Conservation (phyloP, 2,113 vertebrate genomes). For the Cricetomys ansorgei region DNA sequence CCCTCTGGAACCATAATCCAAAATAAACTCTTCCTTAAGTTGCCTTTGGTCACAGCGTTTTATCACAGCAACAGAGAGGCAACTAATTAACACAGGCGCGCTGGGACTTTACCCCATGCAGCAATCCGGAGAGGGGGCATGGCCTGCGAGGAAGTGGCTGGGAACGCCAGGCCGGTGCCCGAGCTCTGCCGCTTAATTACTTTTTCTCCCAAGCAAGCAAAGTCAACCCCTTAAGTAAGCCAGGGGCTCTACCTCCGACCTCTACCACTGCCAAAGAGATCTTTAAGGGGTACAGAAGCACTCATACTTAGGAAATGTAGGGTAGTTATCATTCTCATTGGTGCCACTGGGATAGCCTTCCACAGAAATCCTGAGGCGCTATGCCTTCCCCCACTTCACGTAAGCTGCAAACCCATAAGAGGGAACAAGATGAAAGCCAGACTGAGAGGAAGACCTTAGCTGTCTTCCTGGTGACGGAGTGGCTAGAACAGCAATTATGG, state of each 20-base stretch:
- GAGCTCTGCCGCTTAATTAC: neutral
- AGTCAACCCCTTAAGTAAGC: neutral
- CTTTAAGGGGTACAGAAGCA: neutral
- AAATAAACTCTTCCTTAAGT: neutral
- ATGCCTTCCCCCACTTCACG: too few relatives aligned
- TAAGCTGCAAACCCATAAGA: neutral
- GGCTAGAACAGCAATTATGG: accelerated
- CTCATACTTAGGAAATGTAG: neutral
- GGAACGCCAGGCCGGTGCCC: neutral
- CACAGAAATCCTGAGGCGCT: accelerated
- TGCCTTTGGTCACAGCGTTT: neutral
- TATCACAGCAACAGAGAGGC: neutral
- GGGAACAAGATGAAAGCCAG: neutral
- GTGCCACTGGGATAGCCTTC: accelerated
- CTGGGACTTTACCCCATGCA: neutral
- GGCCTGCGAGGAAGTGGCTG: neutral
- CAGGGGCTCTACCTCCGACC: too few relatives aligned
- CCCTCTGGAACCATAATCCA: neutral
- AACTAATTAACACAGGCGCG: neutral
- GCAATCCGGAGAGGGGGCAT: neutral
- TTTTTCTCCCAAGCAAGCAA: neutral
- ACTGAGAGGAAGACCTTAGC: neutral
- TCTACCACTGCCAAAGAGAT: neutral
- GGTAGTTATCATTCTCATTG: neutral
- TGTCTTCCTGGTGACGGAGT: neutral